A percentile compares a stretch with the other conserved stretches of the same genome.
Evolutionary conservation across 1,140 invertebrate species (phyloP).

Genomic region (Lordiphosa mommai): DNA sequence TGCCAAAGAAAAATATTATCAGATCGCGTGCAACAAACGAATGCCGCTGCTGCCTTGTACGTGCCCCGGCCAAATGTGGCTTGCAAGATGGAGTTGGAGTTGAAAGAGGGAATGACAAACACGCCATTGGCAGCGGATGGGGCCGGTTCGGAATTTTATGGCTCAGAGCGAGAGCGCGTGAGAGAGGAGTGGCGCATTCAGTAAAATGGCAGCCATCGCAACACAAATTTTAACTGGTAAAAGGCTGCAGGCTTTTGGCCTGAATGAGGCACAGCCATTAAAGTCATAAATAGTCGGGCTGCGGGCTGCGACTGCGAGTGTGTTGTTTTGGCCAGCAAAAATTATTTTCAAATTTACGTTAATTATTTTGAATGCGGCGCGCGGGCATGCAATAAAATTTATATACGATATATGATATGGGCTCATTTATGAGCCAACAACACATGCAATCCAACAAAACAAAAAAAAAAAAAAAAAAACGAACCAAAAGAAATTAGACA

Average conservation of each 20-base stretch:
- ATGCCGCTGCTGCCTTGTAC: conserved; percentile 45
- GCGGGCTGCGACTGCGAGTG: not conserved
- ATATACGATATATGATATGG: conserved; percentile 40
- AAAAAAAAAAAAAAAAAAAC: conserved; percentile 8
- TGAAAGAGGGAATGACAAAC: conserved; percentile 20
- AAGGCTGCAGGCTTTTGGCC: conserved; percentile 24
- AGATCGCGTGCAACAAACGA: conserved; percentile 74
- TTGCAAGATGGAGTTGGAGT: conserved; percentile 31
- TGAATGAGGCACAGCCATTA: conserved; percentile 64
- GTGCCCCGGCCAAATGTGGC: conserved; percentile 56
- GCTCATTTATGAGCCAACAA: conserved; percentile 40
- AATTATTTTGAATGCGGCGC: conserved; percentile 66
- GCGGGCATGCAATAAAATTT: conserved; percentile 71
- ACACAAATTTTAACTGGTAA: conserved; percentile 19
- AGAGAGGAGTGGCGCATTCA: conserved; percentile 11
- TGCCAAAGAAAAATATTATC: conserved; percentile 62
- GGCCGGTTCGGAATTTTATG: conserved; percentile 38
- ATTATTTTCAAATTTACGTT: conserved; percentile 75
- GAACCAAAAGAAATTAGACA: not conserved
- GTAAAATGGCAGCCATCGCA: conserved; percentile 56
- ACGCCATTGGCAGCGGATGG: conserved; percentile 59
- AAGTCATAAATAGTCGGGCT: conserved; percentile 58
- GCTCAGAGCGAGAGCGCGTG: conserved; percentile 4
- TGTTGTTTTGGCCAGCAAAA: conserved; percentile 40
- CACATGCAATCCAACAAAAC: conserved; percentile 45